A percentile compares a stretch with the other conserved stretches of the same genome.
phyloP scores from a whole-genome alignment of 2,888 invertebrate species.

The Heliconius charithonia region DNA sequence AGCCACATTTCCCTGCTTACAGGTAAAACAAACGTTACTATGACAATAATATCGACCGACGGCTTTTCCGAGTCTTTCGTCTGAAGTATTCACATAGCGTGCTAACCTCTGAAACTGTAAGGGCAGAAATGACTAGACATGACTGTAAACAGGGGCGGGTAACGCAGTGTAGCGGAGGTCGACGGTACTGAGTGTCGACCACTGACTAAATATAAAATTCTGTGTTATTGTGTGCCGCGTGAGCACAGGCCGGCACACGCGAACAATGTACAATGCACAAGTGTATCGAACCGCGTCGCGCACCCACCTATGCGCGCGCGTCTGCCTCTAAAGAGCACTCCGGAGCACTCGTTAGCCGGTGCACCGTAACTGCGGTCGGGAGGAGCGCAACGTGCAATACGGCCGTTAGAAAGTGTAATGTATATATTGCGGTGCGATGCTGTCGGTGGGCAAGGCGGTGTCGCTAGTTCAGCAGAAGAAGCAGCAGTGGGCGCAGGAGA shows the following conservation, averaged over 20 bases:
- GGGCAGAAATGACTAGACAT: constrained; percentile 60
- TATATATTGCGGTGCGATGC: constrained; percentile 76
- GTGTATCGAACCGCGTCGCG: constrained; percentile 76
- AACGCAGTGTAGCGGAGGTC: constrained; percentile 30
- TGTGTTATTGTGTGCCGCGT: constrained; percentile 57
- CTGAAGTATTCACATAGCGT: constrained; percentile 76
- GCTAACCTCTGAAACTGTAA: constrained; percentile 75
- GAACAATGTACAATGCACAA: constrained; percentile 78
- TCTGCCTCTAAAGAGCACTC: constrained; percentile 74
- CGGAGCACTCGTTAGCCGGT: constrained; percentile 73
- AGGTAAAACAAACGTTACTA: constrained; percentile 80
- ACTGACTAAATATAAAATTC: constrained; percentile 47
- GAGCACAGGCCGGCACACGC: constrained; percentile 62
- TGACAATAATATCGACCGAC: constrained; percentile 79
- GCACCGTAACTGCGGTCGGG: constrained; percentile 75
- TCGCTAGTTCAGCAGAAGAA: constrained; percentile 94
- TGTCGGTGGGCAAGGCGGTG: constrained; percentile 79
- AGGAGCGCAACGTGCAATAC: constrained; percentile 76
- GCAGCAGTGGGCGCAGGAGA: constrained; percentile 96
- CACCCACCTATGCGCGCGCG: constrained; percentile 70
- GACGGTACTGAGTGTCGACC: constrained; percentile 39
- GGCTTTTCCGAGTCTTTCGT: constrained; percentile 80
- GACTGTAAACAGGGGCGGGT: constrained; percentile 29
- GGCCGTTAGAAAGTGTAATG: constrained; percentile 81
- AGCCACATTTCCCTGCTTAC: constrained; percentile 65